Percentiles rank a stretch among this genome's conserved stretches.
Evolutionary conservation across 2,113 vertebrate genomes (phyloP).

Genomic region (Rallus limicola): DNA sequence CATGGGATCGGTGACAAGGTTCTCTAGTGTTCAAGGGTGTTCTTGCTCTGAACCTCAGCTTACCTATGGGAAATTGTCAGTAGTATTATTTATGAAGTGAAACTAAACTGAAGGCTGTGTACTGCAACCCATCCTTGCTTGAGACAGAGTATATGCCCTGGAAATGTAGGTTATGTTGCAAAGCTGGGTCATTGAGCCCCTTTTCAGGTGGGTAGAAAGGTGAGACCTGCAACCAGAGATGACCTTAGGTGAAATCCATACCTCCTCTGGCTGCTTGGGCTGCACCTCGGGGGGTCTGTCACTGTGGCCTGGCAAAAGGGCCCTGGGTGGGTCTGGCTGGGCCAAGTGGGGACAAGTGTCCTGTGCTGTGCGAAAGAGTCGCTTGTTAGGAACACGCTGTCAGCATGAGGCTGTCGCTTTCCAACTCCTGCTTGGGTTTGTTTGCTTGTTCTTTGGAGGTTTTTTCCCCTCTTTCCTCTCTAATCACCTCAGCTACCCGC

Average conservation of each 20-base stretch:
- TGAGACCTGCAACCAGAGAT: not conserved
- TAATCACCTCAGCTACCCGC: not conserved
- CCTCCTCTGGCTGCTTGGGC: not conserved
- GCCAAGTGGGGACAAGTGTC: not conserved
- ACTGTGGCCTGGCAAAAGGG: not conserved
- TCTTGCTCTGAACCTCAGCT: not conserved
- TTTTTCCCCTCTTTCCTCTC: not conserved
- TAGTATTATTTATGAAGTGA: not conserved
- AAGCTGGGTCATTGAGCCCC: not conserved
- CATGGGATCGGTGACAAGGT: not conserved
- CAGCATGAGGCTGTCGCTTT: fast-evolving
- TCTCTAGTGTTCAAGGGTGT: not conserved
- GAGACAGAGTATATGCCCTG: not conserved
- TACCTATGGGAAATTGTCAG: not conserved
- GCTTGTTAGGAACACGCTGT: fast-evolving
- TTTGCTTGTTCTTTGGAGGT: not conserved
- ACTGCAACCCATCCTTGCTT: not conserved
- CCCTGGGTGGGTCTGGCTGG: not conserved
- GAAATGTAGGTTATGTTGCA: not conserved
- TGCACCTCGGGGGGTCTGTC: not conserved
- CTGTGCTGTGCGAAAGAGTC: not conserved
- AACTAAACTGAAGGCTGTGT: not conserved
- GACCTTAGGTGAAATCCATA: not conserved
- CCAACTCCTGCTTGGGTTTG: not conserved
- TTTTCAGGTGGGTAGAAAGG: not conserved